A percentile compares a stretch with the other conserved stretches of the same genome.
Evolutionary conservation across 2,888 invertebrate species (phyloP).

Genomic region (Falcaria lacertinaria): DNA sequence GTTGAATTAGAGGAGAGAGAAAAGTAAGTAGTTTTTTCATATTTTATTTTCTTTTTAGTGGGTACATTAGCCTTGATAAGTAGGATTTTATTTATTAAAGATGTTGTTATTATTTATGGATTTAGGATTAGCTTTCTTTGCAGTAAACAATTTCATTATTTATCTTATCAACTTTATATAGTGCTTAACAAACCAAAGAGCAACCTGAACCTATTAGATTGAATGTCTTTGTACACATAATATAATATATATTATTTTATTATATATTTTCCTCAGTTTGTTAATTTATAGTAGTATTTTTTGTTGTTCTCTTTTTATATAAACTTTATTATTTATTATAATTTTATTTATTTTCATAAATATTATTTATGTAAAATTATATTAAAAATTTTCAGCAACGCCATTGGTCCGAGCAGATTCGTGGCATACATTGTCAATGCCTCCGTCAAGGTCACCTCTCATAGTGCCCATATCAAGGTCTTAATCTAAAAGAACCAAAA

Average conservation of each 20-base stretch:
- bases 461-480: slow-evolving; percentile 55
- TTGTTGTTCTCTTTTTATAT: background rate
- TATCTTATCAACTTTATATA: no score
- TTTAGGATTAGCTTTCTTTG: background rate
- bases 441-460: slow-evolving; percentile 69
- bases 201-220: no score
- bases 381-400: slow-evolving; percentile 57
- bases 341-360: slow-evolving; percentile 4
- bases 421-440: slow-evolving; percentile 76
- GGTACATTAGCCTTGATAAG: slow-evolving; percentile 12
- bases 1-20: slow-evolving; percentile 91
- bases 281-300: no score
- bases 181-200: background rate
- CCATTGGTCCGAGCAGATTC: slow-evolving; percentile 79
- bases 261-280: no score
- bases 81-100: background rate
- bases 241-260: background rate
- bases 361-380: slow-evolving; percentile 13
- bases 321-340: background rate
- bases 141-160: background rate
- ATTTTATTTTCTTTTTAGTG: slow-evolving; percentile 14
- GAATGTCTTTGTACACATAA: no score
- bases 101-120: no score
- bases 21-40: slow-evolving; percentile 83
- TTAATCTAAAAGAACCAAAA: slow-evolving; percentile 35